Evolutionary conservation across 2,113 vertebrate species (phyloP), one percentile per base, ranked within the genome.

Genomic region (Dasyurus viverrinus): DNA sequence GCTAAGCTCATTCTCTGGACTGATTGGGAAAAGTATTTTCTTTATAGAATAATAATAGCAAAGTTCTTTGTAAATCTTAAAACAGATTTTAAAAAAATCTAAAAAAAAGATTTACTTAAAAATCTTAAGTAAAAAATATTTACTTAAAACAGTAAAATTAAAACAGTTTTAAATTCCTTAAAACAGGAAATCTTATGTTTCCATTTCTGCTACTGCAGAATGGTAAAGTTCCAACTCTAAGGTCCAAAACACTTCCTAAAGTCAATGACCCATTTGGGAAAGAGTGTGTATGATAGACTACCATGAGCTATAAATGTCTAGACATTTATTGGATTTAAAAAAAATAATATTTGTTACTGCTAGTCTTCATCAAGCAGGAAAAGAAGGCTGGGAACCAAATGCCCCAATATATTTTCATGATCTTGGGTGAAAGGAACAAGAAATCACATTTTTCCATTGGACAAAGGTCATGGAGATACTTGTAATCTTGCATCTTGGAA

Each of bases 401-500:
- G 95, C 93, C 93, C 94, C 95, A 95, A 97, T 97, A 96, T 36
- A 46, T 92, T 97, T 97, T 97, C 52, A 96, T 98, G 97, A 97
- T 95, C 91, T 42, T 95, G 54, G 97, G 96, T 97, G 90, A 97
- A 97, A 97, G 94, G 96, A 97, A 36, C 94, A 92, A 93, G 97
- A 96, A 97, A 95, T 96, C 92, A 48, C 94, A 93, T 96, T 97
- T 94, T 68, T 92, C 97, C 97, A 96, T 96, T 94, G 95, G 93
- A 95, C 95, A 97, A 96, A 97, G 93, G 97, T 97, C 92, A 97
- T 96, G 97, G 97, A 97, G 97, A 93, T 96, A 91, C 95, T 97
- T 97, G 89, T 52, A 97, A 96, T 95, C 53, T 89, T 90, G 50
- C 95, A 97, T 96, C 94, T 96, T 95, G 97, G 90, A 95, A 97